Conservation (phyloP, 2,888 invertebrate genomes). For the Germaria angustata region DNA sequence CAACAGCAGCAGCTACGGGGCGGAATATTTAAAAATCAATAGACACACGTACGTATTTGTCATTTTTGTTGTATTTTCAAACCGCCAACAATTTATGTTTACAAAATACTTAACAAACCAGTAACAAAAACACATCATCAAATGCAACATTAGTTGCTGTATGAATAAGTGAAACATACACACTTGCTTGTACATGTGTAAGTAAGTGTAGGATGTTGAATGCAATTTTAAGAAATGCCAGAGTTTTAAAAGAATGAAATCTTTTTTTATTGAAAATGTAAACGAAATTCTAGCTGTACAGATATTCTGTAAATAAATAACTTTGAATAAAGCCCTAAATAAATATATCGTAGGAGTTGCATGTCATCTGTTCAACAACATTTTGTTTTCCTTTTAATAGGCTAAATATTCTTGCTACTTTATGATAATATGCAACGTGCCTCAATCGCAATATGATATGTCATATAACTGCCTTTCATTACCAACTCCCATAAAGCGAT, state of each 20-base stretch:
- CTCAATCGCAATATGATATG: too few species aligned
- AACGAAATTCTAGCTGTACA: neutral
- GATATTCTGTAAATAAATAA: too few species aligned
- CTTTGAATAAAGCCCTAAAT: too few species aligned
- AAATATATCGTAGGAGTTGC: too few species aligned
- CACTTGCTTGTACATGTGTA: neutral
- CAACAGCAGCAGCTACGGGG: slow-evolving; percentile 10
- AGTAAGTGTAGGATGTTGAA: neutral
- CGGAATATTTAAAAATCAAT: slow-evolving; percentile 42
- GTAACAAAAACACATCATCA: slow-evolving; percentile 17
- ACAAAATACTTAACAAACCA: slow-evolving; percentile 55
- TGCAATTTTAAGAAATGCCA: neutral
- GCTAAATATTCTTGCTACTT: too few species aligned
- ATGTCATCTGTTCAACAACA: too few species aligned
- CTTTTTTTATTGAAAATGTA: neutral
- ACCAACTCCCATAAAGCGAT: too few species aligned
- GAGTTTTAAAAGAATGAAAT: slow-evolving; percentile 10
- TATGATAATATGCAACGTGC: too few species aligned
- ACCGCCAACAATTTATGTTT: slow-evolving; percentile 55
- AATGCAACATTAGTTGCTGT: slow-evolving; percentile 1
- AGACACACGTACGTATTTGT: slow-evolving; percentile 11
- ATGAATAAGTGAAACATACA: neutral
- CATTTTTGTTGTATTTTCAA: neutral
- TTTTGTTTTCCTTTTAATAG: too few species aligned
- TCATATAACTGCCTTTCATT: too few species aligned